Base-by-base conservation (phyloP, 2,888 invertebrate species). In the Nesidiocoris tenuis region DNA sequence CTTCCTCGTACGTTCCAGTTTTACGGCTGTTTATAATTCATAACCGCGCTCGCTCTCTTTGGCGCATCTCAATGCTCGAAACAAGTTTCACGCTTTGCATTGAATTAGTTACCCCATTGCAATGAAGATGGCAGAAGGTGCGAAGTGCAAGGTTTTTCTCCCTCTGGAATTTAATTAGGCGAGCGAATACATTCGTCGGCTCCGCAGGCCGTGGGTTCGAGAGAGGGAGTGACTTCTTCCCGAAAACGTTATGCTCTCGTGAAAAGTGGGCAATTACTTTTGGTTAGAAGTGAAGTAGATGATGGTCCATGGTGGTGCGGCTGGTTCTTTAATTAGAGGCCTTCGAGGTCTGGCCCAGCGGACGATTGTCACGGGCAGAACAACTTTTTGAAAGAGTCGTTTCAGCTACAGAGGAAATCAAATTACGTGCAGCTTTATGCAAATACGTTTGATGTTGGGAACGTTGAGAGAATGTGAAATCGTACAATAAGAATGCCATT, bases 181-280 rank as follows among this genome's bases (percentile, higher is more conserved):
- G 70, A 70, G 70, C 24, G 57, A 70, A 70, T 59, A 57, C 66
- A 66, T 24, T 59, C 70, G 61, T 57, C 19, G 24, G 56, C 59
- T 3, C 24, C 12, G 54, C 54, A 9, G 54, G 39, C 5, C 39
- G 12, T 39, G 39, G 39, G 39, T 39, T 39, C 12, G 39, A 39
- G 39, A 39, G 39, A 39, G 39, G 39, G 12, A 39, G 39, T 39
- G 39, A 39, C 39, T 39, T 57, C 23, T 23, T 61, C 24, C 57
- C 21, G 55, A 70, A 70, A 70, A 70, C 57, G 70, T 57, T 70
- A 57, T 70, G 70, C 70, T 59, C 61, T 61, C 24, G 23, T 59
- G 57, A 70, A 70, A 70, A 70, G 70, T 70, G 70, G 70, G 70
- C 70, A 70, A 70, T 70, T 70, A 61, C 70, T 59, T 70, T 25